These are phyloP conservation scores for Psittacula echo DNA, from an alignment of 2,797 vertebrate species.

Conservation along the genomic window DNA sequence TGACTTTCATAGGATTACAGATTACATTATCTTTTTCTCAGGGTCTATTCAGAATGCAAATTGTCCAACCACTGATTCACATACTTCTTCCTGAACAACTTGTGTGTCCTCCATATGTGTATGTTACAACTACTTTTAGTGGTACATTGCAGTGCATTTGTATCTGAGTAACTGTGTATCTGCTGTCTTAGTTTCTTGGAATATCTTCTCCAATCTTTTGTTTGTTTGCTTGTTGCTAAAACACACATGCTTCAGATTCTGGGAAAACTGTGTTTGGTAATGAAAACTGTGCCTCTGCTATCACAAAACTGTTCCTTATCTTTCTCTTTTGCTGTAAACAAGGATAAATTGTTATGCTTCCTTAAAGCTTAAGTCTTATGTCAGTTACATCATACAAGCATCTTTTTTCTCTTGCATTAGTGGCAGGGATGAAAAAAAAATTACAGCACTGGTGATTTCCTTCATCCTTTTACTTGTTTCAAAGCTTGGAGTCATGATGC, in stretches of 20 bases:
- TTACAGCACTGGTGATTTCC: neutral
- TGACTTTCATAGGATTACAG: neutral
- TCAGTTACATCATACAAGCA: slow-evolving; percentile 38
- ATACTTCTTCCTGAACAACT: neutral
- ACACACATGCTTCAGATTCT: neutral
- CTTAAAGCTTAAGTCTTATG: neutral
- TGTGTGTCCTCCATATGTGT: neutral
- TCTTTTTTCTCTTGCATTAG: neutral
- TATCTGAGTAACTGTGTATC: neutral
- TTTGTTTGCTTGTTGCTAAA: neutral
- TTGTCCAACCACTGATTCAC: neutral
- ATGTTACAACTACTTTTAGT: neutral
- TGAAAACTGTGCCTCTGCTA: neutral
- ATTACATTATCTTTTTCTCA: neutral
- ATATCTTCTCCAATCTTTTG: neutral
- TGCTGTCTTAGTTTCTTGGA: neutral
- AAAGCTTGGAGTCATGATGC: neutral
- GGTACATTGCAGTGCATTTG: neutral
- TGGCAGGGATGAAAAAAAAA: neutral
- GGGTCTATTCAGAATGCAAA: neutral
- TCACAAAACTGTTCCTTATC: slow-evolving; percentile 13
- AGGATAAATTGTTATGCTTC: slow-evolving; percentile 11
- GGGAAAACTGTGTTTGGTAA: neutral
- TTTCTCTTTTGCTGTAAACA: slow-evolving; percentile 39
- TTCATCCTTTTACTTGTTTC: slow-evolving; percentile 23